Percentiles rank a stretch among this genome's conserved stretches.
phyloP scores from a whole-genome alignment of 30 jellyfish, hydroid and myxozoan species.

The Nemopilema nomurai region DNA sequence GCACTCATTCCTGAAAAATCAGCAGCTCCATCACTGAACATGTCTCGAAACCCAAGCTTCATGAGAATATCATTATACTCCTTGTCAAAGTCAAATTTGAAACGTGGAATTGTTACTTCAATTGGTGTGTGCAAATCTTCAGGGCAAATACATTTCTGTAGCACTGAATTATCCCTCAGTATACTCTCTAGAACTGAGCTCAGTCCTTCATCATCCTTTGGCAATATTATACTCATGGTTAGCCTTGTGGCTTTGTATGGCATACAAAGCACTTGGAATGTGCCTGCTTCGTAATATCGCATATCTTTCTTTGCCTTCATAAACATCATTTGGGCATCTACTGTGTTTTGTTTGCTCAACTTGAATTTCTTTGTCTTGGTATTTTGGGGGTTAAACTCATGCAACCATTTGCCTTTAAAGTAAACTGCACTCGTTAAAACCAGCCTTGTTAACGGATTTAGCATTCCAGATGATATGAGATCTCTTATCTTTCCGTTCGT shows the following conservation, averaged over 20 bases:
- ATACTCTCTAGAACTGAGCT: conserved; percentile 12
- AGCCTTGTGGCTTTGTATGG: conserved; percentile 80
- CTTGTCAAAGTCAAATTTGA: conserved; percentile 51
- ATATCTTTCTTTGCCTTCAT: conserved; percentile 34
- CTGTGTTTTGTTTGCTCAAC: not conserved
- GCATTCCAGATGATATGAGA: conserved; percentile 49
- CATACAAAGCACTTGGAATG: conserved; percentile 52
- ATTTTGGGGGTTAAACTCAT: conserved; percentile 28
- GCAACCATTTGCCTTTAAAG: conserved; percentile 84
- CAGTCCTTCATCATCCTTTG: conserved; percentile 55
- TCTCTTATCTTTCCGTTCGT: conserved; percentile 71
- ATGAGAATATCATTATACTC: conserved; percentile 37
- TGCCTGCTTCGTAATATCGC: conserved; percentile 30
- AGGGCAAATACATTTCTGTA: conserved; percentile 8
- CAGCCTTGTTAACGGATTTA: conserved; percentile 60
- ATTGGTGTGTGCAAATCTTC: not conserved
- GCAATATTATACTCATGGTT: conserved; percentile 75
- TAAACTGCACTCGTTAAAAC: conserved; percentile 86
- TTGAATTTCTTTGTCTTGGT: conserved; percentile 19
- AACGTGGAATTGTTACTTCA: conserved; percentile 67
- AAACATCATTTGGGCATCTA: conserved; percentile 1
- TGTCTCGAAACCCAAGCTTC: conserved; percentile 62
- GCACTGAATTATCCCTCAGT: not conserved
- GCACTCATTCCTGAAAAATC: conserved; percentile 79
- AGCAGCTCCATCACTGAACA: conserved; percentile 67